Conservation (phyloP, 2,888 invertebrate species). For the Drosophila emarginata region DNA sequence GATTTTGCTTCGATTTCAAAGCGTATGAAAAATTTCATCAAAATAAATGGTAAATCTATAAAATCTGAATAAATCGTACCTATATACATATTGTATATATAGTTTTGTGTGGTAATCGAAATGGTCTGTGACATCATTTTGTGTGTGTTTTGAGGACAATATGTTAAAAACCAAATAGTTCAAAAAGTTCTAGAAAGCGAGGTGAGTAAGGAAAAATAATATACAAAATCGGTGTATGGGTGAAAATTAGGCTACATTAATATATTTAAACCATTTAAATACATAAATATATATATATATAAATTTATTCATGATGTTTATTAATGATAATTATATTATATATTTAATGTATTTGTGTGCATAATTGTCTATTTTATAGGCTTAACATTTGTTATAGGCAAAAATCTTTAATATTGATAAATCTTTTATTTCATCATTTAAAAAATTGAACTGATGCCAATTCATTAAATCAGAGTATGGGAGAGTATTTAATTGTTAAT, state of each 20-base stretch:
- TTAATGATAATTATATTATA: not conserved
- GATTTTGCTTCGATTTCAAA: not conserved
- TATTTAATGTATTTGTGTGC: not conserved
- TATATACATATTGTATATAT: constrained; percentile 1
- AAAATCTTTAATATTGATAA: not conserved
- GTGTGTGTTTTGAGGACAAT: constrained; percentile 54
- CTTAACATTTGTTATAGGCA: not conserved
- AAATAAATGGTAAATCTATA: not conserved
- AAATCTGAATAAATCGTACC: not conserved
- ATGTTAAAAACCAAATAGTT: constrained; percentile 42
- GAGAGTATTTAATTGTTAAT: not conserved
- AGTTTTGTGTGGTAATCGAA: constrained; percentile 21
- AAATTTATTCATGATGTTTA: not conserved
- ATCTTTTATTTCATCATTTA: not conserved
- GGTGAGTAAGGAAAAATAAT: constrained; percentile 3
- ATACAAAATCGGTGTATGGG: not conserved
- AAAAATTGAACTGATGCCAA: not conserved
- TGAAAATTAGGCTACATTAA: constrained; percentile 8
- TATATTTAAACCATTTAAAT: not conserved
- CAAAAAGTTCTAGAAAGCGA: constrained; percentile 20
- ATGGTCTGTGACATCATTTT: constrained; percentile 46
- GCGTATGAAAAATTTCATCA: constrained; percentile 68
- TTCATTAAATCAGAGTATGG: not conserved
- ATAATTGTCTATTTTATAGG: constrained; percentile 1
- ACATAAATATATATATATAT: not conserved